Evolutionary conservation across 1,140 invertebrate genomes (phyloP).

Genomic region (Drosophila eugracilis): DNA sequence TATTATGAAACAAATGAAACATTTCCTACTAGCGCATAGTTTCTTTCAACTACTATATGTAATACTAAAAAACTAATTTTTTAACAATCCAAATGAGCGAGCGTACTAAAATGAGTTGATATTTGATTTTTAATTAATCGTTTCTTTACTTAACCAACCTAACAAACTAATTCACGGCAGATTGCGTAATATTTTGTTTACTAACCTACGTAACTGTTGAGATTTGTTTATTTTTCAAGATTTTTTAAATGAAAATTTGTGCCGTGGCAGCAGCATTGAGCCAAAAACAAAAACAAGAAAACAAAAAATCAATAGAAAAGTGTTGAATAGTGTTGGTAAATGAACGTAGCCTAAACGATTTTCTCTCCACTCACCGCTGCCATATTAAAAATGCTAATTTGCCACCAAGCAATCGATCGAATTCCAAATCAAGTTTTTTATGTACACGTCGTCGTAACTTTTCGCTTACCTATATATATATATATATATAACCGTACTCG

Average conservation of each 20-base stretch:
- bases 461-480: conserved; percentile 63
- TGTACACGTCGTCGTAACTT: conserved; percentile 81
- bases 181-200: conserved; percentile 45
- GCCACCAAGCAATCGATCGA: conserved; percentile 42
- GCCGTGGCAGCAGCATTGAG: conserved; percentile 71
- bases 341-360: conserved; percentile 48
- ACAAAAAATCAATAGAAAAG: conserved; percentile 34
- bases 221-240: conserved; percentile 63
- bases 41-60: conserved; percentile 66
- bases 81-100: conserved; percentile 52
- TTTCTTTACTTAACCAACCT: conserved; percentile 55
- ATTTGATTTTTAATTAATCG: conserved; percentile 62
- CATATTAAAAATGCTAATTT: conserved; percentile 47
- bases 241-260: conserved; percentile 49
- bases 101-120: conserved; percentile 58
- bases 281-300: conserved; percentile 15
- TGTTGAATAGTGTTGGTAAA: conserved; percentile 76
- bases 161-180: conserved; percentile 34
- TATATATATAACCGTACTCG: conserved; percentile 29
- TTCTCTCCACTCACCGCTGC: conserved; percentile 49
- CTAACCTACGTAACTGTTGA: conserved; percentile 69
- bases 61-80: conserved; percentile 65
- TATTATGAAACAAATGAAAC: conserved; percentile 31
- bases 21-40: conserved; percentile 77
- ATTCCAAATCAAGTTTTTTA: conserved; percentile 74